Evolutionary conservation across 2,888 invertebrate species (phyloP), one percentile per base, ranked within the genome.

Genomic region (Sinentomon sp.): DNA sequence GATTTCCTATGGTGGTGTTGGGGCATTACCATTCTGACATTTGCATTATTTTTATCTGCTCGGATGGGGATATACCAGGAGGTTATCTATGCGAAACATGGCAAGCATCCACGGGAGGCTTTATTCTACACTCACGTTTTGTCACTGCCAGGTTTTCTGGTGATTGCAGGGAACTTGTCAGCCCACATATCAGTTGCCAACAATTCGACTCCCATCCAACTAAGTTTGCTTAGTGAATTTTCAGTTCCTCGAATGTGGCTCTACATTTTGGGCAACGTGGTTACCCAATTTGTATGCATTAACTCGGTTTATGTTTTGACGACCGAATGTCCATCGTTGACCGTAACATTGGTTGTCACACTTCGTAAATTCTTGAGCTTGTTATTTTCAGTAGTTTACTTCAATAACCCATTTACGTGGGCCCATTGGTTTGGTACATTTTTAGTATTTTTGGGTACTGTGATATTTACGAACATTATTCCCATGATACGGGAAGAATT

Each of bases 41-140:
- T 77, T 35, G 87, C 89, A 0, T 56, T 97, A 32, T 71, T 94
- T 44, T 61, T 89, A 35, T 89, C 92, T 0, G 87, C 94, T 1
- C 62, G 80, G 44, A 82, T 92, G 83, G 92, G 92, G 3, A 72
- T 83, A 37, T 85, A 77, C 53, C 92, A 92, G 52, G 89, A 92
- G 56, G 68, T 68, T 1, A 53, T 89, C 4, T 80, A 80, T 49
- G 58, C 63, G 18, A 64, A 65, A 37, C 67, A 75, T 53, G 94
- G 92, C 29, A 94, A 92, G 53, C 74, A 83, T 59, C 80, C 92
- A 0, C 64, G 69, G 49, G 83, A 85, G 54, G 77, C 82, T 2
- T 53, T 82, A 2, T 83, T 65, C 55, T 83, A 73, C 47, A 76
- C 80, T 35, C 94, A 97, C 59, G 60, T 78, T 33, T 51, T 92